Evolutionary conservation across 2,888 invertebrate species (phyloP).

Genomic region (Seira sanloemensis): DNA sequence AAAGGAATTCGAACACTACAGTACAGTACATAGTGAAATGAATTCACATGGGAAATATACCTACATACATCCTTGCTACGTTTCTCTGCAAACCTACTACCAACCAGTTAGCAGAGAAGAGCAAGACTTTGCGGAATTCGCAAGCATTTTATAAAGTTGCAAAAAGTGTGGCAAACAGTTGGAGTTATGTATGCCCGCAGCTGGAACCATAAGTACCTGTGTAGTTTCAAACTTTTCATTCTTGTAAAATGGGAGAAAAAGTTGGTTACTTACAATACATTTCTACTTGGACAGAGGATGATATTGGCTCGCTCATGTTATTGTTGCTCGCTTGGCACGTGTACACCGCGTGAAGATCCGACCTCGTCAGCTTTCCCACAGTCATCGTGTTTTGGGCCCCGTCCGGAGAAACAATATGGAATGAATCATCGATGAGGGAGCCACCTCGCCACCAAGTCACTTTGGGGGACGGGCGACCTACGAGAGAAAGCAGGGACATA

Average conservation of each 20-base stretch:
- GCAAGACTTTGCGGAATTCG: too few species aligned
- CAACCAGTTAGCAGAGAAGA: too few species aligned
- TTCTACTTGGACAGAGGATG: conserved; percentile 83
- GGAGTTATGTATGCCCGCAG: too few species aligned
- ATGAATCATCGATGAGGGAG: conserved; percentile 80
- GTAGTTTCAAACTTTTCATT: too few species aligned
- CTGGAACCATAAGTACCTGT: too few species aligned
- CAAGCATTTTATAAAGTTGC: too few species aligned
- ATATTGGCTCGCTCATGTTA: conserved; percentile 81
- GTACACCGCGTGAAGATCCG: conserved; percentile 83
- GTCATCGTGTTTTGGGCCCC: conserved; percentile 76
- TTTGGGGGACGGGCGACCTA: conserved; percentile 84
- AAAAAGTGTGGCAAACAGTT: too few species aligned
- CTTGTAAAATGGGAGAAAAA: conserved; percentile 22
- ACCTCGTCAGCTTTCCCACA: conserved; percentile 79
- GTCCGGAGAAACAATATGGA: conserved; percentile 76
- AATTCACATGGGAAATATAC: too few species aligned
- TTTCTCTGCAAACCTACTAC: too few species aligned
- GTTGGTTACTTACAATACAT: conserved; percentile 79
- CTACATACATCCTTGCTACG: too few species aligned
- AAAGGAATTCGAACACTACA: too few species aligned
- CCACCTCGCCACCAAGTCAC: conserved; percentile 87
- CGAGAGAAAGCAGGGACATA: conserved; percentile 71
- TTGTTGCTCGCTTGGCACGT: conserved; percentile 86
- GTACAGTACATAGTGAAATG: too few species aligned